phyloP scores from a whole-genome alignment of 2,797 vertebrate genomes.

The Cygnus olor region DNA sequence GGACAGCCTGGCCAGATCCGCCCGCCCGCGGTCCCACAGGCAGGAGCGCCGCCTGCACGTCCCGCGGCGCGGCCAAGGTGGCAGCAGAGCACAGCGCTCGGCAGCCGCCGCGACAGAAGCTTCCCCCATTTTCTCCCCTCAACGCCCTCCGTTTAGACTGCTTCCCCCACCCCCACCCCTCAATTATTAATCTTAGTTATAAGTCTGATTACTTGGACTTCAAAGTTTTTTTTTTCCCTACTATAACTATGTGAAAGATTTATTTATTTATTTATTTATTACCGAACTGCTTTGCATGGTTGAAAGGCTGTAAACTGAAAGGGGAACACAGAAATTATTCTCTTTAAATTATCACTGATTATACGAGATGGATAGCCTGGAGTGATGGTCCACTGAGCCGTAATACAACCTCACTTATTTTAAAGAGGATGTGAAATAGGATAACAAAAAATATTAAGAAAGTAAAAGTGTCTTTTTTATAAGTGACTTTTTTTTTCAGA shows the following conservation, averaged over 20 bases:
- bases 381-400: neutral
- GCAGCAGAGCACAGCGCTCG: constrained; percentile 76
- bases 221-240: neutral
- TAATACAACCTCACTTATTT: neutral
- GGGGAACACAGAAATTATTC: neutral
- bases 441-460: neutral
- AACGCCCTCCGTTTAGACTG: neutral
- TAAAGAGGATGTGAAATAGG: neutral
- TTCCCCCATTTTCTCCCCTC: neutral
- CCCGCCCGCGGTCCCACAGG: too few relatives aligned
- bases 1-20: neutral
- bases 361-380: neutral
- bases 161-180: neutral
- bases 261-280: constrained; percentile 18
- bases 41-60: constrained; percentile 63
- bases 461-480: neutral
- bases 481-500: neutral
- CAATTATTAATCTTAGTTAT: neutral
- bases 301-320: neutral
- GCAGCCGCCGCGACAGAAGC: neutral
- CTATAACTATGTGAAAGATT: neutral
- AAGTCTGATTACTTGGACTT: neutral
- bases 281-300: neutral
- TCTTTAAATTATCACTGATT: neutral
- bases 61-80: constrained; percentile 76